Conservation (phyloP, 2,797 vertebrate species). For the Australoheros facetus region DNA sequence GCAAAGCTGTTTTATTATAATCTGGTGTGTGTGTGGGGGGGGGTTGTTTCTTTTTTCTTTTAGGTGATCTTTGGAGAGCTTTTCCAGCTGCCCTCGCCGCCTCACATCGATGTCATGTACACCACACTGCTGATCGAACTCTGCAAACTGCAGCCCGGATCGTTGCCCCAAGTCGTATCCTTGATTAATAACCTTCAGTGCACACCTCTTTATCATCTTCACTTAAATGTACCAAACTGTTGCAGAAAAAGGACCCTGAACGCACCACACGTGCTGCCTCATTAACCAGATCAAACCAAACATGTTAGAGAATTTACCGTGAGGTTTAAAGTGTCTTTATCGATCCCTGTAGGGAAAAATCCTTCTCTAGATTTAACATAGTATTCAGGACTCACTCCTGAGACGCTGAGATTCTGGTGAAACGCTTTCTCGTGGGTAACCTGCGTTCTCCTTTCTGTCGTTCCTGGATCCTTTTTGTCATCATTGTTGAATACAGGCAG, state of each 20-base stretch:
- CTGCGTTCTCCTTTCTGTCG: neutral
- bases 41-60: neutral
- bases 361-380: neutral
- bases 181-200: constrained; percentile 51
- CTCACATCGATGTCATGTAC: constrained; percentile 96
- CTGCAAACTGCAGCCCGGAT: constrained; percentile 97
- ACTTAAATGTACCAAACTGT: neutral
- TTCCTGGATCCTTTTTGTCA: neutral
- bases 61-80: constrained; percentile 96
- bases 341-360: too few relatives aligned
- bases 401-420: neutral
- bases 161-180: constrained; percentile 99
- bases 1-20: neutral
- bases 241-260: neutral
- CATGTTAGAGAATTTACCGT: too few relatives aligned
- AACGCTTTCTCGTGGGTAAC: neutral
- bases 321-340: too few relatives aligned
- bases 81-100: constrained; percentile 90
- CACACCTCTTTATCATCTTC: too few relatives aligned
- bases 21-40: neutral
- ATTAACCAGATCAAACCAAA: too few relatives aligned
- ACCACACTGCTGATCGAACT: constrained; percentile 96
- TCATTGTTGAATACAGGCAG: neutral
- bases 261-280: too few relatives aligned
- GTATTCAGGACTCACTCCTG: neutral